A percentile compares a stretch with the other conserved stretches of the same genome.
These are phyloP conservation scores for Tetramorium simillimum DNA, from an alignment of 1,140 invertebrate species.

Conservation along the genomic window DNA sequence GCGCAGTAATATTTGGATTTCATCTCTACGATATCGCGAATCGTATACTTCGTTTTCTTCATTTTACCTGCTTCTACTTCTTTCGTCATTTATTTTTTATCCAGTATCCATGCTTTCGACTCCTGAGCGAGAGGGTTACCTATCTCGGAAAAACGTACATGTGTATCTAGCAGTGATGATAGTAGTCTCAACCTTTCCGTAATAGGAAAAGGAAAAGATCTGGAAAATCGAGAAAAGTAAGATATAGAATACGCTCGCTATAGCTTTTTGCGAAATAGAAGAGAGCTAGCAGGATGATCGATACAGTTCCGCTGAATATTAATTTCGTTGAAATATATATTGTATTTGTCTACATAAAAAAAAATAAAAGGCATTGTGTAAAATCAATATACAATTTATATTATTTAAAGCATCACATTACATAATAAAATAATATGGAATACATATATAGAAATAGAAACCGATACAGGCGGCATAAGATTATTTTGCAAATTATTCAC, in stretches of 20 bases:
- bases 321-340: not conserved
- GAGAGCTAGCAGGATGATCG: not conserved
- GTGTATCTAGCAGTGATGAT: slow-evolving; percentile 33
- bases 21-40: slow-evolving; percentile 39
- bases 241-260: slow-evolving; percentile 4
- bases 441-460: not conserved
- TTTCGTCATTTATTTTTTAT: slow-evolving; percentile 44
- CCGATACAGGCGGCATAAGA: not conserved
- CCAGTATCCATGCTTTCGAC: slow-evolving; percentile 2
- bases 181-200: slow-evolving; percentile 24
- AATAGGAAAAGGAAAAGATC: slow-evolving; percentile 41
- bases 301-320: not conserved
- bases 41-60: slow-evolving; percentile 1
- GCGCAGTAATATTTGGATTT: slow-evolving; percentile 39
- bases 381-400: not conserved
- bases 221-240: slow-evolving; percentile 25
- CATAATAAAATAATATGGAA: not conserved
- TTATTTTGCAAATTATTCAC: not conserved
- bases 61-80: not conserved
- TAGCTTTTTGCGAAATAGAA: not conserved
- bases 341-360: not conserved
- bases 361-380: not conserved
- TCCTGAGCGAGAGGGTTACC: not conserved
- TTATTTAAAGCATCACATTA: not conserved
- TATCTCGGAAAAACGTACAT: slow-evolving; percentile 7